Evolutionary conservation across 2,888 invertebrate genomes (phyloP).

Genomic region (Nemapogon koenigi): DNA sequence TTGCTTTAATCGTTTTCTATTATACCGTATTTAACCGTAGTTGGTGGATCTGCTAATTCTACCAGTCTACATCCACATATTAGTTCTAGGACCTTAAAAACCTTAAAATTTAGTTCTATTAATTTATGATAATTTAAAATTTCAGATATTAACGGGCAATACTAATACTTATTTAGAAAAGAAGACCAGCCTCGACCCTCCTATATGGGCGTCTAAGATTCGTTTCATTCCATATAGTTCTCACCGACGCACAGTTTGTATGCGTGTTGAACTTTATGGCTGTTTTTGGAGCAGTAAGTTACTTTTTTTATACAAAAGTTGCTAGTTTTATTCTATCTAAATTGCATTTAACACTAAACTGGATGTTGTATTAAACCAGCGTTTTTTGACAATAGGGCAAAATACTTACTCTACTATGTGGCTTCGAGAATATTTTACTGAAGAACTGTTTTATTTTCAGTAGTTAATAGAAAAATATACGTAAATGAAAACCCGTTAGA

Average conservation of each 20-base stretch:
- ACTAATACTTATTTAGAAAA: slow-evolving; percentile 85
- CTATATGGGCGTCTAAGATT: slow-evolving; percentile 85
- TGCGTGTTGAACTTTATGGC: slow-evolving; percentile 90
- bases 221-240: slow-evolving; percentile 86
- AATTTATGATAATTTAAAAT: slow-evolving; percentile 16
- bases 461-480: no score
- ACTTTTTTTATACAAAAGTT: background rate
- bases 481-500: no score
- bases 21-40: no score
- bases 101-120: no score
- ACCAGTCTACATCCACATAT: no score
- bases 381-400: no score
- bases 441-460: no score
- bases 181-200: slow-evolving; percentile 78
- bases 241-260: slow-evolving; percentile 85
- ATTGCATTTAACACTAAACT: background rate
- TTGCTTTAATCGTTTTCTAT: no score
- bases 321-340: background rate
- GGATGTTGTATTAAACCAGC: background rate
- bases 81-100: no score
- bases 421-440: no score
- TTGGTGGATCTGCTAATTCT: no score
- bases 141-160: slow-evolving; percentile 82
- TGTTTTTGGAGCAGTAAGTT: slow-evolving; percentile 79
- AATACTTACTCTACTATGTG: no score